A percentile compares a stretch with the other conserved stretches of the same genome.
phyloP scores from a whole-genome alignment of 2,113 vertebrate species.

The Trogon melanurus region DNA sequence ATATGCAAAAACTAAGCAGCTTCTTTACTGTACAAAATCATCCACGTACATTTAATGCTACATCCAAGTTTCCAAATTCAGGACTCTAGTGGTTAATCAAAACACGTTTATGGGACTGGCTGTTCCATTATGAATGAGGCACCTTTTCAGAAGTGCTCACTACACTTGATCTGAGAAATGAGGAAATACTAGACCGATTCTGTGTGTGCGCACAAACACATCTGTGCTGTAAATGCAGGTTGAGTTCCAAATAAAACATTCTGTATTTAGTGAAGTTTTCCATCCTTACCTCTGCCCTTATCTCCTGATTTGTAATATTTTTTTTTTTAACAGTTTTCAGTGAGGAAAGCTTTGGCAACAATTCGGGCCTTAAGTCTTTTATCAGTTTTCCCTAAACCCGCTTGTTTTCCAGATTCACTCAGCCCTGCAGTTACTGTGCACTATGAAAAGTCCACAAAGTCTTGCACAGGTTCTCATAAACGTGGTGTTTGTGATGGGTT shows the following conservation, averaged over 20 bases:
- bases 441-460: not conserved
- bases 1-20: not conserved
- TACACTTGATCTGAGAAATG: not conserved
- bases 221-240: not conserved
- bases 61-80: not conserved
- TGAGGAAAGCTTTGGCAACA: not conserved
- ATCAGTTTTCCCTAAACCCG: not conserved
- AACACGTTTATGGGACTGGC: not conserved
- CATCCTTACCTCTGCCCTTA: not conserved
- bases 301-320: not conserved
- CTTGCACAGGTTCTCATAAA: not conserved
- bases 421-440: not conserved
- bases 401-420: not conserved
- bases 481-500: not conserved
- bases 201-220: accelerated
- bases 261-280: not conserved
- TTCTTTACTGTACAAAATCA: not conserved
- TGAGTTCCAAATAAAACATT: not conserved
- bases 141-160: not conserved
- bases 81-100: not conserved
- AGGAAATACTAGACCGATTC: not conserved
- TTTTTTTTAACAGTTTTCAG: not conserved
- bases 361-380: not conserved
- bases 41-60: not conserved
- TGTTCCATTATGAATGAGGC: not conserved